These are phyloP conservation scores for Erynnis tages DNA, from an alignment of 2,888 invertebrate genomes.

Conservation along the genomic window DNA sequence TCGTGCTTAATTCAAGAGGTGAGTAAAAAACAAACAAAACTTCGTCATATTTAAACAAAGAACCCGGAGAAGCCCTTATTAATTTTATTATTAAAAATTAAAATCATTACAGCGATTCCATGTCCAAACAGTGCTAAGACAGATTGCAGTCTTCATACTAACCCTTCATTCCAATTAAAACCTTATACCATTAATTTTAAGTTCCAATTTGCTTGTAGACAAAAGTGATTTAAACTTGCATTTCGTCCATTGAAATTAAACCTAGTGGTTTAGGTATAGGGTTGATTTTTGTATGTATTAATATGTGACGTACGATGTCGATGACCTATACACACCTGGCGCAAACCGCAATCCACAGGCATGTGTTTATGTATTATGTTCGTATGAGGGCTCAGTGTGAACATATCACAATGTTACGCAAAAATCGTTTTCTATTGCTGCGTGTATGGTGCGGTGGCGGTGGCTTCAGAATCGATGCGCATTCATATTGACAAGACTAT, in stretches of 20 bases:
- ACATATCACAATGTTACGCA: constrained; percentile 15
- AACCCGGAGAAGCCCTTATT: constrained; percentile 9
- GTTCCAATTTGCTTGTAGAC: background rate
- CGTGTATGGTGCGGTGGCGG: too few species aligned
- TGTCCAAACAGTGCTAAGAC: constrained; percentile 25
- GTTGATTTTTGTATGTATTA: constrained; percentile 25
- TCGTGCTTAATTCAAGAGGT: too few species aligned
- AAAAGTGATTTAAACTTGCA: background rate
- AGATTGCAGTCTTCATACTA: constrained; percentile 8
- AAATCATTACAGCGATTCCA: constrained; percentile 23
- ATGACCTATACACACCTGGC: constrained; percentile 45
- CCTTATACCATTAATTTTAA: background rate
- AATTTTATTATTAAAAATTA: constrained; percentile 25
- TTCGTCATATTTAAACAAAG: constrained; percentile 13
- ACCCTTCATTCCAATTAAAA: background rate
- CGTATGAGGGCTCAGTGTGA: constrained; percentile 21
- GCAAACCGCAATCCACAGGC: constrained; percentile 42
- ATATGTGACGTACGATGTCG: constrained; percentile 41
- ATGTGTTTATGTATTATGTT: constrained; percentile 27
- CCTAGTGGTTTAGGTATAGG: background rate
- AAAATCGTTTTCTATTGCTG: background rate
- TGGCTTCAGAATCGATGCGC: too few species aligned
- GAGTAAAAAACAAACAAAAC: background rate
- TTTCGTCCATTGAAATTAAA: constrained; percentile 2
- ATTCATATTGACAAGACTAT: too few species aligned